Conservation (phyloP, 2,113 vertebrate genomes). For the Catagonus wagneri region DNA sequence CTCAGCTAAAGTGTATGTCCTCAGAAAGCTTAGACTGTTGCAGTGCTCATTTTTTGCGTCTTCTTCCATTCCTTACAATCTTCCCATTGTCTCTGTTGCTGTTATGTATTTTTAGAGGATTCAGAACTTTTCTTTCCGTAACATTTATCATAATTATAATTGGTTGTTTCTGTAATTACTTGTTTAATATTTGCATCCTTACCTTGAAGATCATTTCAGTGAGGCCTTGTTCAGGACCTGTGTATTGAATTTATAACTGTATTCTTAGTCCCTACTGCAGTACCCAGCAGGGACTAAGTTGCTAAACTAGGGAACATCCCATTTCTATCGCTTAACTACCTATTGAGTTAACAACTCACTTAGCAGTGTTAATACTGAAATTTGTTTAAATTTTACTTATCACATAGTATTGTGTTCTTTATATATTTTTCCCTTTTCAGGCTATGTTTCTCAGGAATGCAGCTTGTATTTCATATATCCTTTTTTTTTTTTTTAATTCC, state of each 20-base stretch:
- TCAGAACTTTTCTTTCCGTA: not conserved
- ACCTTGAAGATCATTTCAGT: conserved; percentile 2
- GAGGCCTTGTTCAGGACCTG: not conserved
- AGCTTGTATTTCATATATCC: not conserved
- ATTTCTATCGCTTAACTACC: not conserved
- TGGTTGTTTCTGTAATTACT: conserved; percentile 10
- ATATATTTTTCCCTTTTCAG: not conserved
- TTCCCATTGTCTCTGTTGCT: not conserved
- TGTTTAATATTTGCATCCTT: not conserved
- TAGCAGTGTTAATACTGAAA: conserved; percentile 27
- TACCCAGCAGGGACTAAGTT: not conserved
- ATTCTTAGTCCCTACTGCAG: not conserved
- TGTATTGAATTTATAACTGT: not conserved
- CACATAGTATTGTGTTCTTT: not conserved
- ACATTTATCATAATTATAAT: not conserved
- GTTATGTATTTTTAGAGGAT: not conserved
- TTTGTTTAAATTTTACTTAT: conserved; percentile 31
- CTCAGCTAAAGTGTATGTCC: not conserved
- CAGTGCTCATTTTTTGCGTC: not conserved
- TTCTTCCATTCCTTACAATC: not conserved
- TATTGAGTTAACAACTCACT: not conserved
- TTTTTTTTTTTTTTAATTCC: conserved; percentile 7
- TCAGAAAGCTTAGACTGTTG: not conserved
- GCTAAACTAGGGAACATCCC: not conserved
- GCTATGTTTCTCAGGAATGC: not conserved